Conservation (phyloP, 1,140 invertebrate genomes). For the Drosophila sucinea region DNA sequence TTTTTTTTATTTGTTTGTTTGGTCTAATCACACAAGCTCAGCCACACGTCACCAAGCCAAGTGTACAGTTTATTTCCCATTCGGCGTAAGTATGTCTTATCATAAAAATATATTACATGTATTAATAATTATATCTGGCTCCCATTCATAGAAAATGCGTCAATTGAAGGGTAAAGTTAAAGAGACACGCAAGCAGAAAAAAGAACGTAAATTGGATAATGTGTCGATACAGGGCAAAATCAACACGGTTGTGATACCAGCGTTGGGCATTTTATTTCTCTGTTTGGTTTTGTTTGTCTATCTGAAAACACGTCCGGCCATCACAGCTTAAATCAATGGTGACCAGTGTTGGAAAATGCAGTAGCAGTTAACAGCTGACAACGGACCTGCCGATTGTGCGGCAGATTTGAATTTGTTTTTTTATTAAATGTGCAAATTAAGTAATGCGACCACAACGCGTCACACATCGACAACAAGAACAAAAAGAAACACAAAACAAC, state of each 20-base stretch:
- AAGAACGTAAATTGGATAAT: slow-evolving; percentile 80
- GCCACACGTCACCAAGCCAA: slow-evolving; percentile 50
- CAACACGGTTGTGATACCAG: slow-evolving; percentile 71
- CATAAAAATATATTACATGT: not conserved
- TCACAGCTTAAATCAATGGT: slow-evolving; percentile 37
- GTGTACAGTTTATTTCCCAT: not conserved
- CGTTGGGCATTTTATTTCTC: slow-evolving; percentile 59
- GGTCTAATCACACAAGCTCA: not conserved
- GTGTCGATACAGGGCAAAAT: slow-evolving; percentile 69
- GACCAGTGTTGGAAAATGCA: slow-evolving; percentile 16
- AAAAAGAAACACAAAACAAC: slow-evolving; percentile 16
- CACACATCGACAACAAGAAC: slow-evolving; percentile 11
- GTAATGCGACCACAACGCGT: not conserved
- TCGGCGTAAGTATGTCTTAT: slow-evolving; percentile 20
- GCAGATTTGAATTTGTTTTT: slow-evolving; percentile 21
- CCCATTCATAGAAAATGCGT: slow-evolving; percentile 63
- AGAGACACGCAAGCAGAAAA: slow-evolving; percentile 77
- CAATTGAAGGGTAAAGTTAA: slow-evolving; percentile 80
- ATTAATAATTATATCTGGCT: not conserved
- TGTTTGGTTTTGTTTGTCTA: slow-evolving; percentile 70
- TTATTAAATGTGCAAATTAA: slow-evolving; percentile 1
- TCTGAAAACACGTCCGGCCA: slow-evolving; percentile 69
- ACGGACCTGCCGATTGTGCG: not conserved
- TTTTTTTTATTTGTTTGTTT: not conserved
- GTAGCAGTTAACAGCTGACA: not conserved